Evolutionary conservation across 2,797 vertebrate species (phyloP).

Genomic region (Tokudaia tokunoshimensis): DNA sequence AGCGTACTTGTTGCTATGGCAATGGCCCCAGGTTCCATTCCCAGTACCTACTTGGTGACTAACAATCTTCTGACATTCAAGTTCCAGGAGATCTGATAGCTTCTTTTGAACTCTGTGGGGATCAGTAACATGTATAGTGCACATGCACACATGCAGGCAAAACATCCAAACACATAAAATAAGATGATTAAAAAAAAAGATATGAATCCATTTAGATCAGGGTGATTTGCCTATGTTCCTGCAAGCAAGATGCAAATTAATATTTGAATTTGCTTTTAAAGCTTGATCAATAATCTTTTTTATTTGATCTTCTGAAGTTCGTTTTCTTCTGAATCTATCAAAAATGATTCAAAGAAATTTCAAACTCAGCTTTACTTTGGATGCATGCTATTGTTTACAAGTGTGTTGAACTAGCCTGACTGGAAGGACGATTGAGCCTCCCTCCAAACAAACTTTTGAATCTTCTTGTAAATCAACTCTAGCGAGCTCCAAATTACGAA

Average conservation of each 20-base stretch:
- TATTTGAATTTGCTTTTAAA: constrained; percentile 26
- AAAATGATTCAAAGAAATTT: not conserved
- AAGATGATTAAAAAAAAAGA: not conserved
- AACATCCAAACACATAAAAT: not conserved
- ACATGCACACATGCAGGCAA: not conserved
- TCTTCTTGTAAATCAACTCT: constrained; percentile 29
- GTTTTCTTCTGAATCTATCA: not conserved
- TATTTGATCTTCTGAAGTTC: not conserved
- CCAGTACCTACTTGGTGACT: not conserved
- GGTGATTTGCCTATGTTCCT: not conserved
- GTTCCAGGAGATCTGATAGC: not conserved
- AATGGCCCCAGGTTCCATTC: not conserved
- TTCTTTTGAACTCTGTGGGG: not conserved
- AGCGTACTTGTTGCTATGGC: not conserved
- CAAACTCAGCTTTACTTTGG: not conserved
- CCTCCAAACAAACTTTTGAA: constrained; percentile 15
- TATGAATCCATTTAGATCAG: constrained; percentile 4
- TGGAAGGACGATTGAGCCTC: not conserved
- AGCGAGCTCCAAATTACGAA: not conserved
- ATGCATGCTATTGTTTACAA: not conserved
- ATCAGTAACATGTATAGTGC: not conserved
- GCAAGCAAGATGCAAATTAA: not conserved
- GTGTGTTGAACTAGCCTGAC: not conserved
- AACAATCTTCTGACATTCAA: not conserved
- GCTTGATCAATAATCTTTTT: not conserved